A percentile compares a stretch with the other conserved stretches of the same genome.
Evolutionary conservation across 2,113 vertebrate genomes (phyloP).

Genomic region (Brachionichthys hirsutus): DNA sequence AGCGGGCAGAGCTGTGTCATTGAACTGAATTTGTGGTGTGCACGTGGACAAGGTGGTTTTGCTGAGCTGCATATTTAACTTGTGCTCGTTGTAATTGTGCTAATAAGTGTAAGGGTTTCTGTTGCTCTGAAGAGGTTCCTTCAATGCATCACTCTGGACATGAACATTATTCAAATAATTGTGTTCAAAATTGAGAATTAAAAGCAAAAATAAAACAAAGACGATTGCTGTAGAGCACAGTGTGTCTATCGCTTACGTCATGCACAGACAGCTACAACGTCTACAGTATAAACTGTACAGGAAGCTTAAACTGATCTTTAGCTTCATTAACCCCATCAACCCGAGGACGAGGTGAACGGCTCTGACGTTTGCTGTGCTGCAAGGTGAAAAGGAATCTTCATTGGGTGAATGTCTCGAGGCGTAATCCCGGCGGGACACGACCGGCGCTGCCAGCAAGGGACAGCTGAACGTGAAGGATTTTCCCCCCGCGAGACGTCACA

Average conservation of each 20-base stretch:
- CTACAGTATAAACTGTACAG: too few species aligned
- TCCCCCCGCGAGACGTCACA: slow-evolving; percentile 53
- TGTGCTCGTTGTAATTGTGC: slow-evolving; percentile 25
- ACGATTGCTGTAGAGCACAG: slow-evolving; percentile 10
- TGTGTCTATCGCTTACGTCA: neutral
- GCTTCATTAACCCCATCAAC: neutral
- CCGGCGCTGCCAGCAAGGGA: slow-evolving; percentile 48
- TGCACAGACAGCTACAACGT: neutral
- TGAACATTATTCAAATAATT: slow-evolving; percentile 33
- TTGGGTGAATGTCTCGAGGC: slow-evolving; percentile 47
- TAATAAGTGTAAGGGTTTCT: slow-evolving; percentile 45
- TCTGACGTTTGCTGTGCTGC: slow-evolving; percentile 15
- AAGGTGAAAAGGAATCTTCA: slow-evolving; percentile 3
- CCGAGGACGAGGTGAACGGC: neutral
- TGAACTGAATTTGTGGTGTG: slow-evolving; percentile 34
- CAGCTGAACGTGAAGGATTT: slow-evolving; percentile 59
- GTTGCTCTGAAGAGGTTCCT: slow-evolving; percentile 63
- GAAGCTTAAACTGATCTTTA: too few species aligned
- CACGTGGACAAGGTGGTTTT: slow-evolving; percentile 7
- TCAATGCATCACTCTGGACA: slow-evolving; percentile 24
- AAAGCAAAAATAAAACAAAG: slow-evolving; percentile 34
- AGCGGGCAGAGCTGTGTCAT: slow-evolving; percentile 35
- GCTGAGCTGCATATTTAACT: slow-evolving; percentile 18
- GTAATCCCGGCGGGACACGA: slow-evolving; percentile 5
- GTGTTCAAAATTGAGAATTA: slow-evolving; percentile 63